Evolutionary conservation across 2,888 invertebrate species (phyloP), one percentile per base, ranked within the genome.

Genomic region (Metalampra italica): DNA sequence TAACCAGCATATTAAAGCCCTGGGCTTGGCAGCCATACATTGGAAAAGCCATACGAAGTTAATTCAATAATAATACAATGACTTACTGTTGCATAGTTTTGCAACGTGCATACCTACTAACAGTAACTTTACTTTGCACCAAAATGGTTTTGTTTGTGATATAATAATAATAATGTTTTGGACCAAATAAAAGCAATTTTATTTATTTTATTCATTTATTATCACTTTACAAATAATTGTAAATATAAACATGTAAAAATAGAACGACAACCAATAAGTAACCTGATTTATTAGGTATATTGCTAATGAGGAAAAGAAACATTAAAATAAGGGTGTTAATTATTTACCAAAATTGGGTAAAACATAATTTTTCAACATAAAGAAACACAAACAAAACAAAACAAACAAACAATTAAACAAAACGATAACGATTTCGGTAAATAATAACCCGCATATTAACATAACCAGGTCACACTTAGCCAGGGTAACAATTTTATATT

Each of bases 341-440:
- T n/a, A n/a, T 36, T 36, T 36, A n/a, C 36, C 36, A n/a, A n/a
- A 57, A 51, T 48, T 59, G 29, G 46, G 29, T 32, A 45, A 30
- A 30, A 38, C 5, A 9, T 29, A 41, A 37, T 30, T 47, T 38
- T 11, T 43, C 40, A 47, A 52, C 49, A 41, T 52, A 50, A 50
- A n/a, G n/a, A 36, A n/a, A 36, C 2, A 32, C 8, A 32, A 32
- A 36, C n/a, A 36, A 36, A 36, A 36, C n/a, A 8, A 36, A n/a
- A 36, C 3, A 34, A 34, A 34, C 34, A 3, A 34, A 34, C 7
- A 34, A 34, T n/a, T n/a, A n/a, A n/a, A n/a, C n/a, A n/a, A 22
- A 22, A 22, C 2, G 22, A n/a, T n/a, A 36, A n/a, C 11, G 9
- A 36, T 36, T 7, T 36, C 11, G 7, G n/a, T n/a, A 36, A 36